phyloP scores from a whole-genome alignment of 64 coral and sea anemone genomes.

The Montipora foliosa region DNA sequence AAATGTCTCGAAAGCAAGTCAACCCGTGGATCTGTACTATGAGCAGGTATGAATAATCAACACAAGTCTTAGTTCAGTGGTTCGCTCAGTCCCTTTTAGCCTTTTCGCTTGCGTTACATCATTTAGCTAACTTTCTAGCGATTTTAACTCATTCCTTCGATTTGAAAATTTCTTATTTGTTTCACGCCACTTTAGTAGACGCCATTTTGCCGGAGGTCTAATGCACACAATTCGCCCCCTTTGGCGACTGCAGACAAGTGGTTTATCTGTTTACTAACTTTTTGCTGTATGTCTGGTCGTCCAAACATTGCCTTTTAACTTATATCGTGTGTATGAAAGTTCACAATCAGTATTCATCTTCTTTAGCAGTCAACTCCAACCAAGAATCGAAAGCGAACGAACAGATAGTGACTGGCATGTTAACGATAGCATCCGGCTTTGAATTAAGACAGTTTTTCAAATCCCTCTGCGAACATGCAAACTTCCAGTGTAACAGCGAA shows the following conservation, averaged over 20 bases:
- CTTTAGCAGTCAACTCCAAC: neutral
- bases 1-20: neutral
- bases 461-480: neutral
- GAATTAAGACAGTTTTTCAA: neutral
- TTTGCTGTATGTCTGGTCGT: neutral
- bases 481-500: neutral
- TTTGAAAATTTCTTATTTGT: neutral
- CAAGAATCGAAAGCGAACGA: neutral
- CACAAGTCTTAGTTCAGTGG: neutral
- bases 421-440: neutral
- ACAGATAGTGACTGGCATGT: neutral
- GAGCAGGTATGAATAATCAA: conserved; percentile 28
- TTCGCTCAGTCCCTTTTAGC: neutral
- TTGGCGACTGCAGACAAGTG: neutral
- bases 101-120: neutral
- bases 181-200: neutral
- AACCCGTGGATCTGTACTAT: conserved; percentile 28
- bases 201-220: neutral
- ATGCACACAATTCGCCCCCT: neutral
- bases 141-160: neutral
- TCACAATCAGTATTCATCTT: neutral
- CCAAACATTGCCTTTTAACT: neutral
- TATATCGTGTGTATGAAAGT: neutral
- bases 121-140: neutral
- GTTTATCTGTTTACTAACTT: conserved; percentile 4